phyloP scores from a whole-genome alignment of 2,113 vertebrate genomes.

The Petroica traversi region DNA sequence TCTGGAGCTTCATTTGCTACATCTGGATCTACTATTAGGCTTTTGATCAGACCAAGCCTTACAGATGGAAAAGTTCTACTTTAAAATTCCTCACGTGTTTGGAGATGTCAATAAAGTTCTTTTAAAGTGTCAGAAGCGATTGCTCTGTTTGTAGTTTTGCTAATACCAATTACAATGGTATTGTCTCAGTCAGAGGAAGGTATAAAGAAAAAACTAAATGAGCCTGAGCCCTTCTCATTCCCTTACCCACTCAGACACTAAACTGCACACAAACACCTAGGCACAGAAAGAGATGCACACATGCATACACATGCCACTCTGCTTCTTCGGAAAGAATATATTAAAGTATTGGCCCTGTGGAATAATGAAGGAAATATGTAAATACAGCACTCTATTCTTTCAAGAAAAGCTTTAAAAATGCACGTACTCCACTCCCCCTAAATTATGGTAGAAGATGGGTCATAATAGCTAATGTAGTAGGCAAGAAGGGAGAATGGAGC shows the following conservation, averaged over 20 bases:
- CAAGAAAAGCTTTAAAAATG: conserved; percentile 64
- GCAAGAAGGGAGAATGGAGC: conserved; percentile 59
- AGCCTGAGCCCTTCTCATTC: neutral
- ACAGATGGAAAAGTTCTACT: conserved; percentile 68
- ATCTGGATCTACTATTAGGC: conserved; percentile 59
- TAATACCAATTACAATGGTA: neutral
- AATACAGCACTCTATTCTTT: conserved; percentile 56
- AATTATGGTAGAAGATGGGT: conserved; percentile 69
- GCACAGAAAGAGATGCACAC: neutral
- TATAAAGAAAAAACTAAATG: neutral
- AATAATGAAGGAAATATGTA: conserved; percentile 47
- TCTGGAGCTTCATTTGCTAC: conserved; percentile 48
- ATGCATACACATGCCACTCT: neutral
- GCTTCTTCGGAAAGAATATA: conserved; percentile 9
- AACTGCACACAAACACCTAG: neutral
- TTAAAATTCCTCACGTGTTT: conserved; percentile 66
- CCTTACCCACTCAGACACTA: neutral
- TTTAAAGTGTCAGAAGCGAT: conserved; percentile 70
- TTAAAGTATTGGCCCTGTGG: conserved; percentile 23
- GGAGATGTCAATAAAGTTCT: conserved; percentile 68
- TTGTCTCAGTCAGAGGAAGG: neutral
- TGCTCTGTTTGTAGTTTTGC: conserved; percentile 35
- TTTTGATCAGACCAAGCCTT: conserved; percentile 72
- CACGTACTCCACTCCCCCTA: conserved; percentile 53
- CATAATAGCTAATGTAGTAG: conserved; percentile 78